A percentile compares a stretch with the other conserved stretches of the same genome.
These are phyloP conservation scores for Euura saliciscinereae DNA, from an alignment of 1,140 invertebrate genomes.

Conservation along the genomic window DNA sequence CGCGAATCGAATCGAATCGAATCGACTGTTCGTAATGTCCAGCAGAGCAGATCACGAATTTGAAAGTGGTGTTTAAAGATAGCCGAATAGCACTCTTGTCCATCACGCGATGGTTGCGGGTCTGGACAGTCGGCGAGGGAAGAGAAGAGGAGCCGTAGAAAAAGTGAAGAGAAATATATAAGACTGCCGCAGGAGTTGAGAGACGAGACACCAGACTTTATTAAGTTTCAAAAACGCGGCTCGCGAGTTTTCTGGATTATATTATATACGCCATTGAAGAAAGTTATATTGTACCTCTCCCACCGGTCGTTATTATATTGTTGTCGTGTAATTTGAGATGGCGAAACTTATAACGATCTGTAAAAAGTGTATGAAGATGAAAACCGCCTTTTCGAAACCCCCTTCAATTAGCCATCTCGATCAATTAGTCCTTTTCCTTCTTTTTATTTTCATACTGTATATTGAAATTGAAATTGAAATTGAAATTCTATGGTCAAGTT, in stretches of 20 bases:
- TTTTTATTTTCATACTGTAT: too few species aligned
- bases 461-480: too few species aligned
- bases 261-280: background rate
- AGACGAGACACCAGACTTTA: background rate
- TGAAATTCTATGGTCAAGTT: too few species aligned
- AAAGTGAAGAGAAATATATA: background rate
- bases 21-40: too few species aligned
- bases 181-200: too few species aligned
- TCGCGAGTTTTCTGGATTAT: background rate
- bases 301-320: background rate
- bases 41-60: background rate
- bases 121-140: background rate
- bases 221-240: constrained; percentile 1
- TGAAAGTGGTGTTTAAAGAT: background rate
- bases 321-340: background rate
- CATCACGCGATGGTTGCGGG: background rate
- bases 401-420: too few species aligned
- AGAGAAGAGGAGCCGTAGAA: background rate
- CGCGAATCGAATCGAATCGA: too few species aligned
- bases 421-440: too few species aligned
- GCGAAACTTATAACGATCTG: too few species aligned
- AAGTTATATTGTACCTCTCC: background rate
- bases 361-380: too few species aligned
- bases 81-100: too few species aligned
- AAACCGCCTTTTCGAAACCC: too few species aligned